Base-by-base conservation (phyloP, 2,888 invertebrate genomes). In the Ecliptopera silaceata region DNA sequence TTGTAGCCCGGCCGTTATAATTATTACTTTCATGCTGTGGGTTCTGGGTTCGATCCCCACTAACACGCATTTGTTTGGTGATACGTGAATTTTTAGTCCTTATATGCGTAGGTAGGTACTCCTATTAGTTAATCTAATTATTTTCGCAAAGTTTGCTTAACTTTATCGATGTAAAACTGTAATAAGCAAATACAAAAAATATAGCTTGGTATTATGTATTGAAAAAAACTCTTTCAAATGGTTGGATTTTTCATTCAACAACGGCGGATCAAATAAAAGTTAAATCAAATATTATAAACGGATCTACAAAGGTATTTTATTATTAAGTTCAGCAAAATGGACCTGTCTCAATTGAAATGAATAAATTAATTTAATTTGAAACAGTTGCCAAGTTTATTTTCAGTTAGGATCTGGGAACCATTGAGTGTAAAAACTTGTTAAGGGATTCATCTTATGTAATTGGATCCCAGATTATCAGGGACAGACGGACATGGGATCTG, bases 381-480 rank as follows among this genome's bases (percentile, higher is more conserved):
- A 64, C 63, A 65, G 61, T 63, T 61, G 61, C 56, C 59, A 63
- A 64, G 62, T 70, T 57, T 18, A 53, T 61, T 62, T 55, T 60
- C 42, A 59, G 59, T 64, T 62, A 56, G 61, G 63, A 63, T 64
- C 60, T 62, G 63, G 54, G 63, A 49, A 63, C 58, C 55, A 67
- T 66, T 64, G 65, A 70, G 70, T 67, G 71, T 72, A 68, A 67
- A 71, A 70, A 72, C 66, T 67, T 70, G 61, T 70, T 63, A 64
- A 67, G 61, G 70, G 66, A 63, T 71, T 65, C 59, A 51, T 68
- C 67, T 67, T 65, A 67, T 64, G 67, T 73, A 70, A 75, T 74
- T 70, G 67, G 64, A 67, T 71, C 49, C 56, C 51, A 66, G 63
- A 70, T 70, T 75, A 68, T 64, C 56, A 56, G 61, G 58, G 64